Evolutionary conservation across 2,888 invertebrate genomes (phyloP), one percentile per base, ranked within the genome.

Genomic region (Hirtodrosophila trivittata): DNA sequence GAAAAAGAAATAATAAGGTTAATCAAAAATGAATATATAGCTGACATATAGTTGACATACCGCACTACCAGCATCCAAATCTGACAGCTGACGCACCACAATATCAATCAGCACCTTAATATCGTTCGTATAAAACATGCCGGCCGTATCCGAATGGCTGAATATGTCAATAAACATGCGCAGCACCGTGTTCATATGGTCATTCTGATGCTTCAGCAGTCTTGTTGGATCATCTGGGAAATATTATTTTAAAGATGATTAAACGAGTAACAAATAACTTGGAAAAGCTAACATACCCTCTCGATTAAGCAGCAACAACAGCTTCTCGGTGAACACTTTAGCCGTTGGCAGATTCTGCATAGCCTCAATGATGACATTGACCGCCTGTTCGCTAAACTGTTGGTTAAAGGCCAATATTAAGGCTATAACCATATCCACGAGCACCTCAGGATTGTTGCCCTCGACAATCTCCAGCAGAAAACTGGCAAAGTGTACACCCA

Each of bases 121-220:
- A 89, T 98, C 98, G 88, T 98, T 98, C 0, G 97, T 97, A 90
- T 98, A 98, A 91, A 98, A 97, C 67, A 98, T 93, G 73, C 94
- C 93, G 0, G 98, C 96, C 0, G 97, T 97, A 69, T 93, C 93
- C 71, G 93, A 93, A 75, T 93, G 93, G 66, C 94, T 94, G 90
- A 97, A 97, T 72, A 98, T 91, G 90, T 98, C 98, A 38, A 94
- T 94, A 75, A 97, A 94, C 77, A 98, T 92, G 91, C 98, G 98
- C 42, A 97, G 92, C 6, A 98, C 95, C 0, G 98, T 95, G 91
- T 98, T 96, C 47, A 94, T 93, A 0, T 95, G 95, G 63, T 94
- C 93, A 83, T 95, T 94, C 26, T 81, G 75, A 89, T 97, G 96
- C 80, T 96, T 95, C 88, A 97, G 95, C 88, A 97, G 94, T 81